Conservation (phyloP, 2,113 vertebrate species). For the Blennius ocellaris region DNA sequence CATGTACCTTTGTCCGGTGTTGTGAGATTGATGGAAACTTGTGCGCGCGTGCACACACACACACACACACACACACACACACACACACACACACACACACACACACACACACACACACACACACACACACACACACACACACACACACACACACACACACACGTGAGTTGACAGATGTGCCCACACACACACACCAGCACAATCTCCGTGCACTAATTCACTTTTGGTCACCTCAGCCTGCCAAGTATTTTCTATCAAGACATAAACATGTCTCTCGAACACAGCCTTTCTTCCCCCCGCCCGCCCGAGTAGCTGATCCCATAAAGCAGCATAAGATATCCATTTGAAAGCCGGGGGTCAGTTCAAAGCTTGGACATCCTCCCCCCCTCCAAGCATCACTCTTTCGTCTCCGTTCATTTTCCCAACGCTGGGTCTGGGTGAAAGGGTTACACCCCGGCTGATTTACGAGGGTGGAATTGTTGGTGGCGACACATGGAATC, state of each 20-base stretch:
- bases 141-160: constrained; percentile 38
- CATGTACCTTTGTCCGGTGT: constrained; percentile 44
- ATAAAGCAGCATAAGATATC: constrained; percentile 51
- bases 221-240: constrained; percentile 53
- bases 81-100: constrained; percentile 54
- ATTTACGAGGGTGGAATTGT: constrained; percentile 71
- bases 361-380: constrained; percentile 66
- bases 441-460: constrained; percentile 63
- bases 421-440: constrained; percentile 29
- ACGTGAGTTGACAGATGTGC: constrained; percentile 49
- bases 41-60: constrained; percentile 40
- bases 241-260: constrained; percentile 64
- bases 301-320: constrained; percentile 34
- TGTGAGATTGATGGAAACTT: constrained; percentile 58
- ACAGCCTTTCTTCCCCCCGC: background rate
- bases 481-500: constrained; percentile 56
- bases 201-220: constrained; percentile 55
- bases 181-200: constrained; percentile 46
- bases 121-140: constrained; percentile 54
- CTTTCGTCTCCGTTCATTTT: background rate
- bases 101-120: constrained; percentile 56
- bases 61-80: constrained; percentile 45
- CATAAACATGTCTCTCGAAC: constrained; percentile 63
- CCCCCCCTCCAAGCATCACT: background rate
- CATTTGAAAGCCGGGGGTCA: constrained; percentile 74